Percentiles rank a stretch among this genome's conserved stretches.
phyloP scores from a whole-genome alignment of 2,113 vertebrate genomes.

The Desmodus rotundus region DNA sequence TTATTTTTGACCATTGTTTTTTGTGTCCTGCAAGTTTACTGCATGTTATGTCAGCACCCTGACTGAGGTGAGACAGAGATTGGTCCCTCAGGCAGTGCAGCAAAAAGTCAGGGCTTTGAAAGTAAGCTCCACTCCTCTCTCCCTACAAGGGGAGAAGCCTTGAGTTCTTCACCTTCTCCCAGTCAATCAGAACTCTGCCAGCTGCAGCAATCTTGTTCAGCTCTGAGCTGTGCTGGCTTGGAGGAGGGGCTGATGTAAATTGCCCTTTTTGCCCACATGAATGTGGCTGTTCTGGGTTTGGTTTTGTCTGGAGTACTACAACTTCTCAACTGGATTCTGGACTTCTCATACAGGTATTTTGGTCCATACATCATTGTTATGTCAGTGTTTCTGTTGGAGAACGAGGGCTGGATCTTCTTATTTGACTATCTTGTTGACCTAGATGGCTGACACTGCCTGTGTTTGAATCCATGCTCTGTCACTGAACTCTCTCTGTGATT shows the following conservation, averaged over 20 bases:
- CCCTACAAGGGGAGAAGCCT: not conserved
- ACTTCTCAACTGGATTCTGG: not conserved
- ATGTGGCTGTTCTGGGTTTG: not conserved
- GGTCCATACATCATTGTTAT: not conserved
- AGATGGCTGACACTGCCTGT: not conserved
- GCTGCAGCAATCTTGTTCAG: not conserved
- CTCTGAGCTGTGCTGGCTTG: not conserved
- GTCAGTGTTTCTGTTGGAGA: not conserved
- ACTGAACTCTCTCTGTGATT: not conserved
- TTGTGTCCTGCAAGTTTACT: not conserved
- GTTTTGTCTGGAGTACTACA: not conserved
- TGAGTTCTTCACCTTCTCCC: too few relatives aligned
- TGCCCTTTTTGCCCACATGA: not conserved
- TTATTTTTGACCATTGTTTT: not conserved
- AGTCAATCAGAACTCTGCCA: not conserved
- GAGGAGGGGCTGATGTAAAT: not conserved
- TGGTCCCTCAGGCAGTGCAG: not conserved
- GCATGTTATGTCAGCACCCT: not conserved
- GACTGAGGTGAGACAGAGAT: not conserved
- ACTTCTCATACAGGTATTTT: not conserved
- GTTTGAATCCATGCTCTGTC: not conserved
- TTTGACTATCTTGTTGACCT: not conserved
- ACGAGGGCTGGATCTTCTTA: not conserved
- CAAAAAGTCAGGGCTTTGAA: not conserved
- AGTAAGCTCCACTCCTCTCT: not conserved